Conservation (phyloP, 1,140 invertebrate species). For the Drosophila rhopaloa region DNA sequence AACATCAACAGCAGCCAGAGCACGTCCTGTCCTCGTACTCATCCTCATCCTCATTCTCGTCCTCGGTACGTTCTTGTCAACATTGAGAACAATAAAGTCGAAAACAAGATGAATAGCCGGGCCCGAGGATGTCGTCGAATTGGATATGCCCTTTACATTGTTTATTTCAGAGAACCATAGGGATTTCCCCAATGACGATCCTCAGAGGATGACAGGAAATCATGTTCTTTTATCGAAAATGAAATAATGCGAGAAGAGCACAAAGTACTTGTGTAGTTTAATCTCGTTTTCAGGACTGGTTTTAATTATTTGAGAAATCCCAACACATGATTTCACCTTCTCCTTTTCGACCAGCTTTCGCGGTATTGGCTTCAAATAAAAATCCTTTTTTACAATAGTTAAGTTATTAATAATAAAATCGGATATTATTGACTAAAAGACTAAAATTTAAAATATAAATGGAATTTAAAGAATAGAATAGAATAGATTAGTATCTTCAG, state of each 20-base stretch:
- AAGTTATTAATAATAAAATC: no score
- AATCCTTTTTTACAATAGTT: no score
- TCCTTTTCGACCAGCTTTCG: neutral
- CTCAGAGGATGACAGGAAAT: constrained; percentile 16
- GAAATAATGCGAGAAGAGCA: constrained; percentile 14
- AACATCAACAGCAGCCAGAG: constrained; percentile 41
- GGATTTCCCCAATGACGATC: constrained; percentile 11
- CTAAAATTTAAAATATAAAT: no score
- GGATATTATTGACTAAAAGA: no score
- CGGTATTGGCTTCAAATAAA: no score
- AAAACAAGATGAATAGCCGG: constrained; percentile 61
- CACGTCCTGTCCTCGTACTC: constrained; percentile 45
- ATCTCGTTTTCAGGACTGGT: neutral
- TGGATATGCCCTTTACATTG: constrained; percentile 45
- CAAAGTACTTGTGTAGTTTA: constrained; percentile 3
- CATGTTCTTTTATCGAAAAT: constrained; percentile 29
- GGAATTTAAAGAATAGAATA: no score
- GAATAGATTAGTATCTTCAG: no score
- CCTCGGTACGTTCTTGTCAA: constrained; percentile 55
- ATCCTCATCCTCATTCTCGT: constrained; percentile 6
- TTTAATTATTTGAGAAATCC: neutral
- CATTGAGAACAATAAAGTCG: constrained; percentile 68
- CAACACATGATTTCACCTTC: neutral
- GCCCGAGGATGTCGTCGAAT: constrained; percentile 37
- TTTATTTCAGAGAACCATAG: constrained; percentile 21